Base-by-base conservation (phyloP, 2,797 vertebrate species). In the Heterohyrax brucei region DNA sequence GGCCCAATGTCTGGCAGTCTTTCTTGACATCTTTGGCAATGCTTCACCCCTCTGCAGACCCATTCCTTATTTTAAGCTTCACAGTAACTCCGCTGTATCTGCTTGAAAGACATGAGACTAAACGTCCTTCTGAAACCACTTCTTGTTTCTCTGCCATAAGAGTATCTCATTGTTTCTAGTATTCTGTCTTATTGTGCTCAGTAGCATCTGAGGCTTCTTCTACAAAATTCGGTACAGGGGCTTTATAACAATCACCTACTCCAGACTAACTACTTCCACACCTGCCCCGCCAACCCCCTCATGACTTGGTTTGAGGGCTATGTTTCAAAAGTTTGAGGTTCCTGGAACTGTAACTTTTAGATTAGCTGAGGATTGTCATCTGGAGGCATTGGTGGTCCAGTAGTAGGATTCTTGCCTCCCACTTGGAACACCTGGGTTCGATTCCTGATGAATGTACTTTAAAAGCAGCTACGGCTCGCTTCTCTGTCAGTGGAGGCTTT, bases 221-320 rank as follows among this genome's bases (percentile, higher is more conserved):
- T 81, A 48, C 0, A 26, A n/a, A 24, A 48, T 46, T 46, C 30
- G 10, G 78, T 9, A 30, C 12, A 33, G 14, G 1, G n/a, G 59
- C 48, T 28, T 24, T 22, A 3, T 16, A 7, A 10, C 4, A 30
- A 22, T 8, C 22, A 10, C 28, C 33, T 39, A 44, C 44, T 33
- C 75, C 0, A 0, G 0, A 13, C 46, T 44, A 10, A 18, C 39
- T 39, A 39, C 39, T 39, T 39, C 39, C 39, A 39, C 39, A 39
- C 39, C 39, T 39, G 39, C 39, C 39, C 39, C 39, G 39, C 39
- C 39, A 39, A 39, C 39, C 39, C 39, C 39, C 39, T 39, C 39
- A 39, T 39, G 39, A 4, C 7, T 59, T 79, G 78, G n/a, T 12
- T 18, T 24, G 70, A 68, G n/a, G 2, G 22, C 39, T 70, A 2